These are phyloP conservation scores for Larimichthys crocea DNA, from an alignment of 2,113 vertebrate species.

Conservation along the genomic window DNA sequence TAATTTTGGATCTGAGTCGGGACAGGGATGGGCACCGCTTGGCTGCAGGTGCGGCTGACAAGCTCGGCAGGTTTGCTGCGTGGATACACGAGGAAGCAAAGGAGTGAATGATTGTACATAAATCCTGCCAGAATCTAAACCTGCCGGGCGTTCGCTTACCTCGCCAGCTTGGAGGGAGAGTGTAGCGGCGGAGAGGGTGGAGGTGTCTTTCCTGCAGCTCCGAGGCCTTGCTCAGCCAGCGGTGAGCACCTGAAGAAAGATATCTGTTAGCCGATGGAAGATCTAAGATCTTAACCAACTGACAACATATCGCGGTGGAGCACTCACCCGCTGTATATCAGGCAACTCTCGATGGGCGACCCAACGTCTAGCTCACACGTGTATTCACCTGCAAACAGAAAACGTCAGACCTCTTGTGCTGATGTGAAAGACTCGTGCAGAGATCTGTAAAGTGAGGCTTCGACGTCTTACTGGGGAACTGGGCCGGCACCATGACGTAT, in stretches of 20 bases:
- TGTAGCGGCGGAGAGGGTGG: slow-evolving; percentile 85
- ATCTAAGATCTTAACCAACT: background rate
- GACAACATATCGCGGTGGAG: background rate
- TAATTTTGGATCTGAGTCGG: slow-evolving; percentile 96
- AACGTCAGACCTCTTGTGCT: background rate
- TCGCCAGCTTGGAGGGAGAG: slow-evolving; percentile 84
- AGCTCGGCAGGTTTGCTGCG: slow-evolving; percentile 81
- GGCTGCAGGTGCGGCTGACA: slow-evolving; percentile 83
- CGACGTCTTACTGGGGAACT: slow-evolving; percentile 87
- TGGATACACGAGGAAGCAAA: slow-evolving; percentile 29
- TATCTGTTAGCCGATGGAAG: background rate
- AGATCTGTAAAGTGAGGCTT: background rate
- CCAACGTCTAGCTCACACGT: slow-evolving; percentile 82
- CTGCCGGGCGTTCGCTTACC: slow-evolving; percentile 80
- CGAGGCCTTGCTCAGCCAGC: slow-evolving; percentile 83
- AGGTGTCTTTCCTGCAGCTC: slow-evolving; percentile 83
- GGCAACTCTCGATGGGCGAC: slow-evolving; percentile 87
- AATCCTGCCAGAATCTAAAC: background rate
- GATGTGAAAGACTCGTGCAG: background rate
- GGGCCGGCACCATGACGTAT: slow-evolving; percentile 93
- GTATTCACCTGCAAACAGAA: slow-evolving; percentile 84
- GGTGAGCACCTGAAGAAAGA: slow-evolving; percentile 82
- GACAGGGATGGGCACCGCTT: slow-evolving; percentile 92
- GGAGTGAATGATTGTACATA: background rate
- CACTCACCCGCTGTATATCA: slow-evolving; percentile 92